phyloP scores from a whole-genome alignment of 2,113 vertebrate genomes.

The Oncorhynchus clarkii region DNA sequence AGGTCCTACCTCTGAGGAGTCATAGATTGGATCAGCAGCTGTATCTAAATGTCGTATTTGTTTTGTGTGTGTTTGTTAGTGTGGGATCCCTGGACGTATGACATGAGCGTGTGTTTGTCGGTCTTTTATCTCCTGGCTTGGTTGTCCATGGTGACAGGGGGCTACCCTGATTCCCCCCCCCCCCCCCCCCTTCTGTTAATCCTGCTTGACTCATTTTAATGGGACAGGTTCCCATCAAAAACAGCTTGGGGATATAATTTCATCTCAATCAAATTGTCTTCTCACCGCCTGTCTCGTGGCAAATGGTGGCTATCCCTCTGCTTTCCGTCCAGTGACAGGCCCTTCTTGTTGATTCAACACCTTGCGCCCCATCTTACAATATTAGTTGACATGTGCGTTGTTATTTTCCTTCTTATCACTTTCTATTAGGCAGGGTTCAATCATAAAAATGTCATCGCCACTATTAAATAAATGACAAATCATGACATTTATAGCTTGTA shows the following conservation, averaged over 20 bases:
- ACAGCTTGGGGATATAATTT: constrained; percentile 29
- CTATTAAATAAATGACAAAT: constrained; percentile 58
- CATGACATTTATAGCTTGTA: constrained; percentile 55
- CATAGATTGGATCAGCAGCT: no score
- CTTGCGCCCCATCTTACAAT: constrained; percentile 14
- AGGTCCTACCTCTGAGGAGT: no score
- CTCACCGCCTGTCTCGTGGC: constrained; percentile 26
- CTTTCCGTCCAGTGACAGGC: neutral
- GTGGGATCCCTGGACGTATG: no score
- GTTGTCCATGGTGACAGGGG: constrained; percentile 13
- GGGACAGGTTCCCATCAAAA: constrained; percentile 46
- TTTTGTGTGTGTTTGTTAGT: neutral
- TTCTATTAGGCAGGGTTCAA: constrained; percentile 59
- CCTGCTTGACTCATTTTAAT: constrained; percentile 58
- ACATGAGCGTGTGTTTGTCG: neutral
- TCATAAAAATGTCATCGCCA: constrained; percentile 61
- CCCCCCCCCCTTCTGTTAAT: constrained; percentile 28
- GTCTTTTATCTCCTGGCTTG: constrained; percentile 14
- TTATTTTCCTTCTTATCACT: constrained; percentile 62
- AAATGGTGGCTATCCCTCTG: neutral
- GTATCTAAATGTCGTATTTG: no score
- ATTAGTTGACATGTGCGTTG: constrained; percentile 49
- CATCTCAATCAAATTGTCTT: constrained; percentile 49
- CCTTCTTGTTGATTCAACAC: constrained; percentile 22
- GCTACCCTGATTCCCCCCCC: constrained; percentile 6